Percentiles rank a stretch among this genome's conserved stretches.
These are phyloP conservation scores for Ganaspis sp. DNA, from an alignment of 1,140 invertebrate species.

Conservation along the genomic window DNA sequence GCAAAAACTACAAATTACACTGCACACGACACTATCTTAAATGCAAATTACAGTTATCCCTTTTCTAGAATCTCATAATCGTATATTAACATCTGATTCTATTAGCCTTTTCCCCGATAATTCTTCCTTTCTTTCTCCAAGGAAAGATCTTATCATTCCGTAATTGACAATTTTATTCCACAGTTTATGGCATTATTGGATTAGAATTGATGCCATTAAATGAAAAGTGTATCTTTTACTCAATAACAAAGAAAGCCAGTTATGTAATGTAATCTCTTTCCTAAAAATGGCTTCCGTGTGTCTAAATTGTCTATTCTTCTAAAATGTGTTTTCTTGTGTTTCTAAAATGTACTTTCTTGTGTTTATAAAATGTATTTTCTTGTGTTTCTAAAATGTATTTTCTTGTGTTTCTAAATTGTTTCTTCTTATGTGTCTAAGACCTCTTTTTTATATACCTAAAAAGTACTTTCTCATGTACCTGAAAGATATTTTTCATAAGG, in stretches of 20 bases:
- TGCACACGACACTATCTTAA: not conserved
- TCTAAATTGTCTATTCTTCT: too few relatives aligned
- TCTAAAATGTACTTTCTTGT: too few relatives aligned
- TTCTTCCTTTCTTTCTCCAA: not conserved
- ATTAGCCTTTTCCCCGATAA: conserved; percentile 11
- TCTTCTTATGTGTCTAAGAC: too few relatives aligned
- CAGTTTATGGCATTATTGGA: not conserved
- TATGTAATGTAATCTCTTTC: not conserved
- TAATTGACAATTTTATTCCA: conserved; percentile 9
- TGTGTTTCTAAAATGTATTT: too few relatives aligned
- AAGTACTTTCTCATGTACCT: too few relatives aligned
- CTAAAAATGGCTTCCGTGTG: not conserved
- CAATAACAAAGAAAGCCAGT: not conserved
- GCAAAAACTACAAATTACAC: conserved; percentile 29
- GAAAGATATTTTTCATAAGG: not conserved
- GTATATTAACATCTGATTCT: conserved; percentile 20
- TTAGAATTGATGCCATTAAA: not conserved
- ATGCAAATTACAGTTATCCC: conserved; percentile 20
- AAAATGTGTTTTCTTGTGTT: too few relatives aligned
- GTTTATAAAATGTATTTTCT: too few relatives aligned
- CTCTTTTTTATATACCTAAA: too few relatives aligned
- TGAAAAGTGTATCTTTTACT: not conserved
- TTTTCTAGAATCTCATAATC: not conserved
- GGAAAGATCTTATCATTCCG: not conserved
- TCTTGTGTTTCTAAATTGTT: too few relatives aligned